Percentiles rank a stretch among this genome's conserved stretches.
Conservation (phyloP, 2,797 vertebrate genomes). For the Atherinosoma microstoma region DNA sequence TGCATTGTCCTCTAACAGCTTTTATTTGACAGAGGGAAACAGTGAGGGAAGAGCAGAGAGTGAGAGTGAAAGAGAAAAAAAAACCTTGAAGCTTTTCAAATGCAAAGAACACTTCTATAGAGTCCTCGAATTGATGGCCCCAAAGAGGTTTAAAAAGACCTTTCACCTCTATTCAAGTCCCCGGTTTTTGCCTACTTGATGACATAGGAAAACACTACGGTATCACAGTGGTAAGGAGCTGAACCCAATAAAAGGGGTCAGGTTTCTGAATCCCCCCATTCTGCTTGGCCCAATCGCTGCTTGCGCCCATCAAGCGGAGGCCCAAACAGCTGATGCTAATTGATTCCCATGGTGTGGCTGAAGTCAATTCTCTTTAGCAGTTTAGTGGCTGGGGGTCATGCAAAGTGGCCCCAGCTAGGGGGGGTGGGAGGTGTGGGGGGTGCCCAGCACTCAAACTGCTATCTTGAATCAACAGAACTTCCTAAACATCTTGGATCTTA, state of each 20-base stretch:
- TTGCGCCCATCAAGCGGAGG: conserved; percentile 85
- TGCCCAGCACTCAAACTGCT: conserved; percentile 80
- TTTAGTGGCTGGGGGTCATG: conserved; percentile 85
- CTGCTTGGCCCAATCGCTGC: conserved; percentile 86
- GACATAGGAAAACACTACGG: conserved; percentile 89
- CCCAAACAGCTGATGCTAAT: conserved; percentile 89
- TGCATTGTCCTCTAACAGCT: conserved; percentile 90
- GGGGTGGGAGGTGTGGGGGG: conserved; percentile 70
- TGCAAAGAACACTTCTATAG: conserved; percentile 90
- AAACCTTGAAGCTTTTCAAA: conserved; percentile 94
- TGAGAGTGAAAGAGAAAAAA: conserved; percentile 77
- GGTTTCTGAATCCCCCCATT: conserved; percentile 87
- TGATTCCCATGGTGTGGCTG: conserved; percentile 88
- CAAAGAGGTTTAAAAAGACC: conserved; percentile 93
- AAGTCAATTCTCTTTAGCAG: conserved; percentile 86
- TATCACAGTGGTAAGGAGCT: conserved; percentile 91
- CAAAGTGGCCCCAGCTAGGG: conserved; percentile 71
- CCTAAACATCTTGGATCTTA: conserved; percentile 80
- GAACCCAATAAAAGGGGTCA: conserved; percentile 97
- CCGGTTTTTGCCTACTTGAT: conserved; percentile 90
- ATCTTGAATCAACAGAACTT: conserved; percentile 82
- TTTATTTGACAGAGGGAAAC: conserved; percentile 88
- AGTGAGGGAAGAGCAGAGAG: conserved; percentile 72
- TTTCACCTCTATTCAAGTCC: conserved; percentile 91
- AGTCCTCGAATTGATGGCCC: conserved; percentile 92